Evolutionary conservation across 2,888 invertebrate genomes (phyloP), one percentile per base, ranked within the genome.

Genomic region (Hirtodrosophila alboralis): DNA sequence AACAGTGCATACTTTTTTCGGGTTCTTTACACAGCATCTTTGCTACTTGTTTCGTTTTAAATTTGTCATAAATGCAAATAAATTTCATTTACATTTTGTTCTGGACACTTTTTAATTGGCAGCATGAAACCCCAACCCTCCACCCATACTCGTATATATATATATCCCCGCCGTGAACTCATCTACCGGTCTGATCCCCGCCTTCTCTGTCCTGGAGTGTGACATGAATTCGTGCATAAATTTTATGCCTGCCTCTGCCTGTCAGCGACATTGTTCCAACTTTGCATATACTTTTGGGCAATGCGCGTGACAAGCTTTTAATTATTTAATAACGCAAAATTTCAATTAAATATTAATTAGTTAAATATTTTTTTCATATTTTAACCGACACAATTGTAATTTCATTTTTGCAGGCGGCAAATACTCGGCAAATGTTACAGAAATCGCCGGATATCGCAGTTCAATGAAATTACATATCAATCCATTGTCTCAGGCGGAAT

Each of bases 371-470:
- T 74, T 74, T 69, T 48, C 41, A 58, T 73, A 41, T 53, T 63
- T 56, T 66, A 57, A 52, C 27, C 5, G 44, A 59, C 47, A 34
- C 28, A 23, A 28, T 45, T 14, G 28, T n/a, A 48, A 5, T 5
- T n/a, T n/a, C 4, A 21, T 23, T 31, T 12, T 16, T n/a, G n/a
- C 86, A 94, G 93, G 93, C 81, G 93, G 92, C 73, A 95, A 95
- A 88, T 93, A 95, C 84, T 94, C 95, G 86, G 94, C 95, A 16
- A 92, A 93, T 74, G 92, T 94, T 73, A 92, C 94, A 54, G 90
- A 90, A 70, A 94, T 95, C 87, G 94, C 95, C 63, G 94, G 94
- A 41, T 96, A 95, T 91, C 95, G 95, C 88, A 94, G 95, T 61
- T 93, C 94, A 67, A 94, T 96, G 92, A 94, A 94, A 76, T 91